A percentile compares a stretch with the other conserved stretches of the same genome.
phyloP scores from a whole-genome alignment of 2,888 invertebrate genomes.

The Amiota communis region DNA sequence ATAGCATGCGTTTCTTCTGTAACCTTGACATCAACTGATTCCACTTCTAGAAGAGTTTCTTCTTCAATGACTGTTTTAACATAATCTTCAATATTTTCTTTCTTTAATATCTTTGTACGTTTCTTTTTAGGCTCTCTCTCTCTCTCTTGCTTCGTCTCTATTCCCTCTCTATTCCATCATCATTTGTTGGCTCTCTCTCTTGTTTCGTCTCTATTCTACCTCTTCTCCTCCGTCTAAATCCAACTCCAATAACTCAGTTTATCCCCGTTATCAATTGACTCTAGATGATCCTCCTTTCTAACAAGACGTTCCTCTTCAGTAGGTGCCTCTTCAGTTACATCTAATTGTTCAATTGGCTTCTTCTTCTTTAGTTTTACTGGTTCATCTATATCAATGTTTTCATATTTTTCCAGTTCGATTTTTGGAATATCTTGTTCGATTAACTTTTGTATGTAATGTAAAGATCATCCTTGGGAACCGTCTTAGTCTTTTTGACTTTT shows the following conservation, averaged over 20 bases:
- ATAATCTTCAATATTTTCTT: conserved; percentile 63
- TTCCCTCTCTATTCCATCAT: too few species aligned
- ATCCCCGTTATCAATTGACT: too few species aligned
- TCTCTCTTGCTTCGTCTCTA: too few species aligned
- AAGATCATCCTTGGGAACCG: conserved; percentile 70
- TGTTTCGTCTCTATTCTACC: too few species aligned
- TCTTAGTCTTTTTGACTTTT: conserved; percentile 69
- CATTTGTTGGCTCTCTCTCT: too few species aligned
- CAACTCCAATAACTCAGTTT: too few species aligned
- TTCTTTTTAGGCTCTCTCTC: conserved; percentile 58
- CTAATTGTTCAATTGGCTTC: conserved; percentile 45
- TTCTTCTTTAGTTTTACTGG: conserved; percentile 68
- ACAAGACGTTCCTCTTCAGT: conserved; percentile 43
- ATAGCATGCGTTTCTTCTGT: conserved; percentile 57
- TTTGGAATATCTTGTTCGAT: conserved; percentile 72
- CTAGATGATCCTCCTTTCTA: too few species aligned
- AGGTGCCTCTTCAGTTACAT: conserved; percentile 46
- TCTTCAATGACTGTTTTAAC: conserved; percentile 62
- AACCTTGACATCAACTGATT: conserved; percentile 53
- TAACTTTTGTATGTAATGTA: conserved; percentile 70
- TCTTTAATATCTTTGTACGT: conserved; percentile 59
- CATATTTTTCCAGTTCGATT: conserved; percentile 73
- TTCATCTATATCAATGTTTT: conserved; percentile 72
- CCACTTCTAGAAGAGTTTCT: conserved; percentile 64
- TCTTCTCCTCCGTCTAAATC: too few species aligned